Evolutionary conservation across 2,113 vertebrate species (phyloP), one percentile per base, ranked within the genome.

Genomic region (Burhinus bistriatus): DNA sequence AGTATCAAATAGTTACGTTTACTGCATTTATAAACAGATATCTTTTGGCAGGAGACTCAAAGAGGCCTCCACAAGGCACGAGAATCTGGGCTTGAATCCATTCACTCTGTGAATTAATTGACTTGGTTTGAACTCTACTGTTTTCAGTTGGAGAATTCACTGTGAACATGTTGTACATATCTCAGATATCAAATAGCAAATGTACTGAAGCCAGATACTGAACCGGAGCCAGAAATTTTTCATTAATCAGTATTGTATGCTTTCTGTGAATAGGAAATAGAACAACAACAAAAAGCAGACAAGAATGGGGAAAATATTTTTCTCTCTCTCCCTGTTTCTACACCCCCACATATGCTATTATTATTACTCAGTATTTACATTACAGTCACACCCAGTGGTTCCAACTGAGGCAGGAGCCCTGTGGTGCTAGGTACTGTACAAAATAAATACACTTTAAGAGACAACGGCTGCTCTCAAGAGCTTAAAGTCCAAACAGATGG

Each of bases 131-230:
- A 98, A 98, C 98, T 98, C 98, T 98, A 98, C 98, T 99, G 98
- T 99, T 98, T 98, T 98, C 98, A 98, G 98, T 98, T 98, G 98
- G 98, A 99, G 98, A 98, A 98, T 98, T 99, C 98, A 98, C 98
- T 98, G 98, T 98, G 98, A 98, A 98, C 98, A 98, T 98, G 98
- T 98, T 98, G 98, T 98, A 98, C 98, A 98, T 98, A 98, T 98
- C 98, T 99, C 97, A 97, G 98, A 98, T 98, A 98, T 98, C 98
- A 99, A 98, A 98, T 98, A 98, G 97, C 96, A 98, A 98, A 98
- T 96, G 98, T 98, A 98, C 98, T 98, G 98, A 98, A 98, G 98
- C 98, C 97, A 97, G 98, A 98, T 97, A 98, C 96, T 98, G 98
- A 98, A 98, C 97, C 85, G 71, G 95, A 98, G 98, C 98, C 98